Conservation (phyloP, 2,113 vertebrate genomes). For the Gallinago media region DNA sequence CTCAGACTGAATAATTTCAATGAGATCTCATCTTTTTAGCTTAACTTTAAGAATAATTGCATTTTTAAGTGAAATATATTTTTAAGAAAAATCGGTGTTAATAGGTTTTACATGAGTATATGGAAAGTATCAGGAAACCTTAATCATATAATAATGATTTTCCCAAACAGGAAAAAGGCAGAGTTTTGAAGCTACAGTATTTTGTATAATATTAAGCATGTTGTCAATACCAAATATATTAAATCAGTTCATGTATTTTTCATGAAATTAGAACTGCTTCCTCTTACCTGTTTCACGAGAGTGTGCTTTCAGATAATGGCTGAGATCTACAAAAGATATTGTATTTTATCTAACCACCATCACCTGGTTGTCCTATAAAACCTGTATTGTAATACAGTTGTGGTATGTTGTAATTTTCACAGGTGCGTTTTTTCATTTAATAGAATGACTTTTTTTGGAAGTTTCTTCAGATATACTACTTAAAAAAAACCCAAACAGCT, state of each 20-base stretch:
- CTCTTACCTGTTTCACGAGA: background rate
- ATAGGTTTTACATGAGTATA: background rate
- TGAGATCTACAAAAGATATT: background rate
- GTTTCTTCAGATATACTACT: background rate
- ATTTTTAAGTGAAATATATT: background rate
- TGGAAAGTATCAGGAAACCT: background rate
- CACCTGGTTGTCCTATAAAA: background rate
- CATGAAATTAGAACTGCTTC: background rate
- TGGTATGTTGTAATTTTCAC: background rate
- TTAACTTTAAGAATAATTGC: background rate
- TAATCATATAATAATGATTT: background rate
- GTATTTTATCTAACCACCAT: background rate
- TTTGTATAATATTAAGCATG: background rate
- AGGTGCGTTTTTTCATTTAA: background rate
- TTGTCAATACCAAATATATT: background rate
- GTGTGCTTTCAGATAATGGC: background rate
- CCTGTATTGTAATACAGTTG: background rate
- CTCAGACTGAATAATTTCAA: background rate
- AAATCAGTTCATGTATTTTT: background rate
- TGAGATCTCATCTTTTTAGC: background rate
- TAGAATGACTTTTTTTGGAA: background rate
- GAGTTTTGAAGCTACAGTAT: background rate
- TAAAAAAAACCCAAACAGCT: background rate
- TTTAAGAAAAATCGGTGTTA: background rate
- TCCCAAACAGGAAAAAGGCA: background rate